Evolutionary conservation across 2,797 vertebrate genomes (phyloP).

Genomic region (Jordanella pulchra): DNA sequence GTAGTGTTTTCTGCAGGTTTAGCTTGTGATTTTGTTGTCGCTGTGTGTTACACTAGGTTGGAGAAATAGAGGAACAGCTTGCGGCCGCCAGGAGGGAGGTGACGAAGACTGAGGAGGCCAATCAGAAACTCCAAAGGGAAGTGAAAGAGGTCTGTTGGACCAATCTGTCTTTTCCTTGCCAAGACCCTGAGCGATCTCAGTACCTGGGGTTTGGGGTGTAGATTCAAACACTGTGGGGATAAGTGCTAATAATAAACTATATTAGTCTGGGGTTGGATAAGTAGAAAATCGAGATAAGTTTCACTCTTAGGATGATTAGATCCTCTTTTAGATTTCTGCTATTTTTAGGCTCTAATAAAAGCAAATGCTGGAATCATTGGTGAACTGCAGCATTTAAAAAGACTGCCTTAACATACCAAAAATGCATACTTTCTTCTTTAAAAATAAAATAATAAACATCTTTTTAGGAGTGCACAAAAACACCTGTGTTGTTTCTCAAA

Average conservation of each 20-base stretch:
- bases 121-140: constrained; percentile 92
- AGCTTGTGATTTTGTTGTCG: constrained; percentile 51
- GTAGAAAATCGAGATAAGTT: not conserved
- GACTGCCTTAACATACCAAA: not conserved
- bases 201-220: constrained; percentile 31
- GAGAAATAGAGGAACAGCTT: constrained; percentile 93
- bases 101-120: constrained; percentile 91
- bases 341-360: not conserved
- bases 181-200: constrained; percentile 34
- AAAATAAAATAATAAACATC: not conserved
- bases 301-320: not conserved
- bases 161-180: constrained; percentile 62
- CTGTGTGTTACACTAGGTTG: constrained; percentile 78
- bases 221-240: constrained; percentile 34
- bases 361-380: not conserved
- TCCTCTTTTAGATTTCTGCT: not conserved
- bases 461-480: constrained; percentile 4
- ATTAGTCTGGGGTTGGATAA: constrained; percentile 9
- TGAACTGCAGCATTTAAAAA: not conserved
- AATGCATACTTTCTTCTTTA: not conserved
- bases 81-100: constrained; percentile 90
- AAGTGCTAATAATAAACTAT: constrained; percentile 16
- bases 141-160: constrained; percentile 89
- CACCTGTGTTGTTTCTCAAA: not conserved
- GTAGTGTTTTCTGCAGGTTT: constrained; percentile 47